Conservation (phyloP, 2,113 vertebrate species). For the Thryonomys swinderianus region DNA sequence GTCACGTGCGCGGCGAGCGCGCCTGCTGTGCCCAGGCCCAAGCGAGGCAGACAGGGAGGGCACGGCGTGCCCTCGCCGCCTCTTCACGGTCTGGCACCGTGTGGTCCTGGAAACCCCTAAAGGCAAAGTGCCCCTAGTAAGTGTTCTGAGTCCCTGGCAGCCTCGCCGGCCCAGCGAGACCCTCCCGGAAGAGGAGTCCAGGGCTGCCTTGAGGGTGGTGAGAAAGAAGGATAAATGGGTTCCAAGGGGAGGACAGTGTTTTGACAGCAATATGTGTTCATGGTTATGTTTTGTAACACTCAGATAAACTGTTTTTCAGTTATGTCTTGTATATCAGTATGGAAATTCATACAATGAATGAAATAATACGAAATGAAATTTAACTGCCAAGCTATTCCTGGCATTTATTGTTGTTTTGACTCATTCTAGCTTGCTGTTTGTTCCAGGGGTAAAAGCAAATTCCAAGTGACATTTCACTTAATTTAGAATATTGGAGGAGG, state of each 20-base stretch:
- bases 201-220: background rate
- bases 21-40: accelerated
- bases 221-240: accelerated
- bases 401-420: slow-evolving; percentile 23
- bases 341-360: background rate
- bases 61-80: background rate
- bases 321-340: background rate
- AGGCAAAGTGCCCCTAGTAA: background rate
- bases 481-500: background rate
- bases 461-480: slow-evolving; percentile 5
- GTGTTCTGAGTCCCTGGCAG: background rate
- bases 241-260: background rate
- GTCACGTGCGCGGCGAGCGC: too few species aligned
- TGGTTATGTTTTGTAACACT: background rate
- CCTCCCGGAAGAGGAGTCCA: too few species aligned
- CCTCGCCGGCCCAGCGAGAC: background rate
- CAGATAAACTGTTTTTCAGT: background rate
- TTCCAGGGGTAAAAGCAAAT: background rate
- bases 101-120: background rate
- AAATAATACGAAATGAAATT: background rate
- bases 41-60: background rate
- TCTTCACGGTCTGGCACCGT: background rate
- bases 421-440: background rate
- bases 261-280: too few species aligned
- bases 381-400: background rate